phyloP scores from a whole-genome alignment of 2,888 invertebrate species.

The Meiosimyza platycephala region DNA sequence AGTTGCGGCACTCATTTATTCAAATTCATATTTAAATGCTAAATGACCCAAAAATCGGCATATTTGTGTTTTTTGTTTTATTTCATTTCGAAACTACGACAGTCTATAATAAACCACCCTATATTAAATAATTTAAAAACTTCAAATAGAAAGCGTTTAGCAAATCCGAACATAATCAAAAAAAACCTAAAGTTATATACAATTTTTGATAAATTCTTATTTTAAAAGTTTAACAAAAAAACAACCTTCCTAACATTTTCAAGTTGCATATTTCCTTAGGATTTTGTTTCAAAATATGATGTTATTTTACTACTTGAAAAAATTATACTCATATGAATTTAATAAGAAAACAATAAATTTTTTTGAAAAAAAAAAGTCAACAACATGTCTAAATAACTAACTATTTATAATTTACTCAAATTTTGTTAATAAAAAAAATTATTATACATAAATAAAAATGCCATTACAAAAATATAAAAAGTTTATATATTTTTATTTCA shows the following conservation, averaged over 20 bases:
- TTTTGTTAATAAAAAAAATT: conserved; percentile 30
- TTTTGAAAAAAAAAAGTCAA: not conserved
- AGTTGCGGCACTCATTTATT: too few relatives aligned
- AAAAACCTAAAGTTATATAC: too few relatives aligned
- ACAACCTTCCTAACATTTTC: not conserved
- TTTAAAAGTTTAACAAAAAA: conserved; percentile 2
- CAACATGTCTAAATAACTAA: conserved; percentile 20
- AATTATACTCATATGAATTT: not conserved
- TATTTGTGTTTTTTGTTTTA: too few relatives aligned
- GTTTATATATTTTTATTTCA: conserved; percentile 15
- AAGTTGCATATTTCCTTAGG: conserved; percentile 9
- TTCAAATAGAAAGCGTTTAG: conserved; percentile 12
- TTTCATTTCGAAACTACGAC: too few relatives aligned
- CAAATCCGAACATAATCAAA: too few relatives aligned
- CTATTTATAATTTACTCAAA: conserved; percentile 26
- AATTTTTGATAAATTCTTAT: not conserved
- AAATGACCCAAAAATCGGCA: not conserved
- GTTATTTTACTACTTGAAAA: conserved; percentile 4
- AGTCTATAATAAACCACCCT: too few relatives aligned
- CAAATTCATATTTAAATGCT: too few relatives aligned
- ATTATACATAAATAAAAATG: conserved; percentile 26
- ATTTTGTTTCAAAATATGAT: conserved; percentile 16
- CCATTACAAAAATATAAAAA: not conserved
- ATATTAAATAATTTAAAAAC: not conserved
- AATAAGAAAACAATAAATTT: conserved; percentile 11